Conservation (phyloP, 1,140 invertebrate genomes). For the Acromyrmex heyeri region DNA sequence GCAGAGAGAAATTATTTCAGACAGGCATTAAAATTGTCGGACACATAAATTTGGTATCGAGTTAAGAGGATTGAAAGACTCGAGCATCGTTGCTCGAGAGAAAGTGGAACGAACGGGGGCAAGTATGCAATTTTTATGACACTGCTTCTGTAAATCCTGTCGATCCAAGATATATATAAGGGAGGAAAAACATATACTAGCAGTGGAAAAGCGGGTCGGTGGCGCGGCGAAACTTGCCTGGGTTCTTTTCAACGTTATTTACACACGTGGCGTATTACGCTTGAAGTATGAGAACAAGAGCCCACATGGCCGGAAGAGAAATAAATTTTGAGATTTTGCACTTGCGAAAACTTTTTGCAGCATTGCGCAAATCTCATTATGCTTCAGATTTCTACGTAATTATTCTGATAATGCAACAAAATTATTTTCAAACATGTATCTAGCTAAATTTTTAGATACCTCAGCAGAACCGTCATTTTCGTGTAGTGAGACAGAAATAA, state of each 20-base stretch:
- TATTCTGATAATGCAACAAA: no score
- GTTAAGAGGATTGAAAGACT: conserved; percentile 25
- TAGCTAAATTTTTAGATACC: no score
- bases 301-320: neutral
- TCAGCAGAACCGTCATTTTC: no score
- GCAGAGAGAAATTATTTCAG: neutral
- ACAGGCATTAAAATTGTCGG: conserved; percentile 4
- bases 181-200: conserved; percentile 37
- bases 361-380: no score
- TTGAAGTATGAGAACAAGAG: conserved; percentile 14
- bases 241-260: conserved; percentile 48
- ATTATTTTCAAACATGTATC: no score
- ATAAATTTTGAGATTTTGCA: conserved; percentile 54
- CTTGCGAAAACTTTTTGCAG: neutral
- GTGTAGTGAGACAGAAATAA: neutral
- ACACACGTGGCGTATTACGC: conserved; percentile 23
- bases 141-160: conserved; percentile 46
- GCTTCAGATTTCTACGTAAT: neutral
- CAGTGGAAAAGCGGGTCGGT: neutral
- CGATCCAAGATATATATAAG: conserved; percentile 33
- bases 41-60: conserved; percentile 14
- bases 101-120: conserved; percentile 34
- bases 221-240: conserved; percentile 1
- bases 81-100: neutral
- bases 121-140: conserved; percentile 57